Percentiles rank a stretch among this genome's conserved stretches.
Evolutionary conservation across 2,113 vertebrate genomes (phyloP).

Genomic region (Notechis scutatus): DNA sequence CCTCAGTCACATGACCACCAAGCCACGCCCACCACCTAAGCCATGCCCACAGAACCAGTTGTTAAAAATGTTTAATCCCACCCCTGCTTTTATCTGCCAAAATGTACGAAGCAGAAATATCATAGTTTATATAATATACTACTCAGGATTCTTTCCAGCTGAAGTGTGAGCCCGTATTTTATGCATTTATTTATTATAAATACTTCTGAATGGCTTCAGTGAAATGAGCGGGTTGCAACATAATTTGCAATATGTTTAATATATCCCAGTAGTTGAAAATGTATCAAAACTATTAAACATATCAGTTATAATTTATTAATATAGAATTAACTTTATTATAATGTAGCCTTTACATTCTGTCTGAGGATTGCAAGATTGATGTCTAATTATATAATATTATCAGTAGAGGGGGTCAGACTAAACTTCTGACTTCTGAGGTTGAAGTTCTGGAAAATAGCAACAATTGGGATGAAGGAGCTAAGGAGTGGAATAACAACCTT

Average conservation of each 20-base stretch:
- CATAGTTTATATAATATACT: background rate
- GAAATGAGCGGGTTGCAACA: background rate
- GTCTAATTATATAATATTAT: background rate
- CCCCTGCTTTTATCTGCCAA: background rate
- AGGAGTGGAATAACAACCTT: background rate
- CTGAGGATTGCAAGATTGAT: background rate
- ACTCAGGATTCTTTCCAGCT: background rate
- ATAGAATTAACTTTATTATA: background rate
- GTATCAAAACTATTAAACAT: background rate
- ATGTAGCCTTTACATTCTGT: background rate
- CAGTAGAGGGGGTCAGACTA: background rate
- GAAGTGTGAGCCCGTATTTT: background rate
- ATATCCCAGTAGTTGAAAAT: background rate
- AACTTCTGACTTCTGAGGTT: background rate
- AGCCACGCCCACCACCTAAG: no score
- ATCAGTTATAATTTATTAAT: background rate
- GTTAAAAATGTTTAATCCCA: no score
- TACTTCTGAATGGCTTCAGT: background rate
- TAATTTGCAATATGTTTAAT: background rate
- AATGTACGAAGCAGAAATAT: background rate
- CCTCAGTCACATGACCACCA: no score
- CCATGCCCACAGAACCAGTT: no score
- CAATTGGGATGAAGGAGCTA: background rate
- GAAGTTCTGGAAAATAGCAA: background rate
- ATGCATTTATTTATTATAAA: background rate